These are phyloP conservation scores for Bergia sp. DNA, from an alignment of 92 coral and sea anemone species.

Conservation along the genomic window DNA sequence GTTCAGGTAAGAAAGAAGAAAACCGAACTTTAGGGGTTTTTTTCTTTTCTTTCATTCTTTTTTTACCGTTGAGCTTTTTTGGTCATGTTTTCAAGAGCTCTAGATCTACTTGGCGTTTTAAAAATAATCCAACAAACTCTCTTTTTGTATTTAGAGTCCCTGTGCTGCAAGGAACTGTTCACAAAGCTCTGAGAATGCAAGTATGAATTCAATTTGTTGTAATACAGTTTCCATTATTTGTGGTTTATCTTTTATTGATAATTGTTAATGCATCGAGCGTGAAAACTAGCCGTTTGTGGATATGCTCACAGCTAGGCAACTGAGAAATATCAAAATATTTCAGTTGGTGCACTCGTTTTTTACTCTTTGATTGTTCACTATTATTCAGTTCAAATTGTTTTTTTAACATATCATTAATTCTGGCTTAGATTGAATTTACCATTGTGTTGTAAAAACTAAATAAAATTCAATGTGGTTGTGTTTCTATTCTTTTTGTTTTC, in stretches of 20 bases:
- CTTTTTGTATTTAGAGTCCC: not conserved
- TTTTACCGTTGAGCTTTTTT: not conserved
- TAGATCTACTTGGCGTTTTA: not conserved
- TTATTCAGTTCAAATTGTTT: too few species aligned
- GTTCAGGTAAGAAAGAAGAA: not conserved
- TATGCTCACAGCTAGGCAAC: not conserved
- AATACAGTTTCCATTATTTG: not conserved
- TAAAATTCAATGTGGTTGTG: not conserved
- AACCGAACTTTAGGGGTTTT: too few species aligned
- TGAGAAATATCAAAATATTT: not conserved
- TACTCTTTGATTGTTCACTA: not conserved
- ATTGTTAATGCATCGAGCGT: too few species aligned
- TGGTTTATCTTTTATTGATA: not conserved
- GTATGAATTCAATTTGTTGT: not conserved
- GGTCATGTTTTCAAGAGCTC: not conserved
- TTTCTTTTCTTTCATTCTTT: too few species aligned
- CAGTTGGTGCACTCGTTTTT: not conserved
- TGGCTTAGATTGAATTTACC: not conserved
- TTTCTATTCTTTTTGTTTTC: too few species aligned
- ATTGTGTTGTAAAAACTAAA: not conserved
- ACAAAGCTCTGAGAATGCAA: not conserved
- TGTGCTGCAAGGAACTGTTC: not conserved
- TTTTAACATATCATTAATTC: too few species aligned
- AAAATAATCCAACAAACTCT: not conserved
- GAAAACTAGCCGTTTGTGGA: not conserved